Evolutionary conservation across 2,888 invertebrate genomes (phyloP).

Genomic region (Cryptocephalus moraei): DNA sequence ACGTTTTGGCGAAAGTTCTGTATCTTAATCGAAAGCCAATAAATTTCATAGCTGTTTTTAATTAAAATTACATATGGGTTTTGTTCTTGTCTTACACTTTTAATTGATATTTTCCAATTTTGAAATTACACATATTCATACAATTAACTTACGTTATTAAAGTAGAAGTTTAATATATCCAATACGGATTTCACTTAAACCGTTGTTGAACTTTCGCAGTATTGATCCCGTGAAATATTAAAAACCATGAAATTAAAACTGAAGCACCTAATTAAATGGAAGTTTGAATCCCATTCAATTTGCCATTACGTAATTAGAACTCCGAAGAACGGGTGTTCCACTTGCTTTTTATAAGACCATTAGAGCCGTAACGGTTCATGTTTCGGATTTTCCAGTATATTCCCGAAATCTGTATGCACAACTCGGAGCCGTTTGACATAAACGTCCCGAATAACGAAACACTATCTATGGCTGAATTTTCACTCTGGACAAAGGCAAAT

Average conservation of each 20-base stretch:
- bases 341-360: constrained; percentile 21
- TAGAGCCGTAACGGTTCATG: constrained; percentile 23
- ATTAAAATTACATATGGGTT: too few species aligned
- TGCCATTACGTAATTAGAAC: constrained; percentile 12
- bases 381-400: constrained; percentile 27
- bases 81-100: too few species aligned
- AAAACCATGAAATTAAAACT: constrained; percentile 3
- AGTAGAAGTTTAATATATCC: too few species aligned
- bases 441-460: constrained; percentile 27
- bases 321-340: background rate
- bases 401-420: constrained; percentile 27
- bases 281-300: constrained; percentile 9
- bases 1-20: too few species aligned
- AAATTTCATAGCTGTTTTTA: too few species aligned
- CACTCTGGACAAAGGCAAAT: background rate
- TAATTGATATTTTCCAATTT: too few species aligned
- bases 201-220: too few species aligned
- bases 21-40: too few species aligned
- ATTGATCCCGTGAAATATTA: too few species aligned
- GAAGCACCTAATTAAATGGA: constrained; percentile 9
- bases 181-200: too few species aligned
- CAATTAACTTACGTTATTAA: too few species aligned
- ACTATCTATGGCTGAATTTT: constrained; percentile 7
- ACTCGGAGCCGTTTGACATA: constrained; percentile 23
- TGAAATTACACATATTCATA: too few species aligned